Conservation (phyloP, 2,888 invertebrate species). For the Lochmaea crataegi region DNA sequence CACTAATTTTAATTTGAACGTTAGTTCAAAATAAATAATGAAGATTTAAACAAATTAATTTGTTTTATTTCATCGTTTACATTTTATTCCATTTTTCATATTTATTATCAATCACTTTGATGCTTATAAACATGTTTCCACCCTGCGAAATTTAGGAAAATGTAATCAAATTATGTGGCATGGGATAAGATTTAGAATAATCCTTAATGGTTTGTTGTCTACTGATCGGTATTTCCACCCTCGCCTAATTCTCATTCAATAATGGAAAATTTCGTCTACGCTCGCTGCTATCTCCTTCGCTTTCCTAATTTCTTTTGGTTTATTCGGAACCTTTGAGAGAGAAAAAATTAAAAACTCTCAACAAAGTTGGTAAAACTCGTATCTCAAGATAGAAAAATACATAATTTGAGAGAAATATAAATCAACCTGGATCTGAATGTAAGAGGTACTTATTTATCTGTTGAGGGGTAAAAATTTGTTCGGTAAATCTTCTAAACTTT, state of each 20-base stretch:
- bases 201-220: conserved; percentile 6
- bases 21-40: too few species aligned
- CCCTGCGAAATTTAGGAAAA: not conserved
- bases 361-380: conserved; percentile 30
- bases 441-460: conserved; percentile 40
- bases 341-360: conserved; percentile 43
- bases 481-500: conserved; percentile 37
- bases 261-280: conserved; percentile 30
- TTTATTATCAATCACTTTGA: too few species aligned
- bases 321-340: conserved; percentile 23
- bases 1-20: too few species aligned
- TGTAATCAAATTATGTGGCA: conserved; percentile 9
- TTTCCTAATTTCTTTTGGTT: conserved; percentile 35
- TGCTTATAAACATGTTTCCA: not conserved
- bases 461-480: conserved; percentile 33
- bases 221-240: conserved; percentile 4
- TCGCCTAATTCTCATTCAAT: conserved; percentile 23
- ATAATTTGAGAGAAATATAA: conserved; percentile 39
- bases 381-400: conserved; percentile 35
- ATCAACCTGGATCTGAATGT: conserved; percentile 38
- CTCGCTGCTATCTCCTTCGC: conserved; percentile 10
- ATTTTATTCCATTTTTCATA: too few species aligned
- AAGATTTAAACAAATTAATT: too few species aligned
- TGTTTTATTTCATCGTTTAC: too few species aligned
- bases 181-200: conserved; percentile 1